Evolutionary conservation across 2,888 invertebrate species (phyloP), one percentile per base, ranked within the genome.

Genomic region (Chaetoderma sp.): DNA sequence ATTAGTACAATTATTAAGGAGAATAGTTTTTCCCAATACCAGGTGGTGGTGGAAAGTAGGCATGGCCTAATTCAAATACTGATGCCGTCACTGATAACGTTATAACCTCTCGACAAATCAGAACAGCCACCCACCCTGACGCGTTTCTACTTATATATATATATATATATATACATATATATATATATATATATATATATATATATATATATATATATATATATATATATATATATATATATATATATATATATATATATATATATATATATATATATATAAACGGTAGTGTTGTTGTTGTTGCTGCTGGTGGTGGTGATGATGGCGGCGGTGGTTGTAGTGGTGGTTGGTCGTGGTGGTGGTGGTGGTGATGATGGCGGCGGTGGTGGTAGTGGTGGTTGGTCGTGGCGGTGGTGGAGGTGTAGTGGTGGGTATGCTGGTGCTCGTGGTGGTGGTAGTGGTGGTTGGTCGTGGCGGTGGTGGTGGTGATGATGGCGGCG

Each of bases 191-290:
- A 45, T 18, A 45, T 45, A 45, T 18, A 45, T 45, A 21, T 18
- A 45, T 45, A 45, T 18, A 21, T 45, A 45, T 18, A 45, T 45
- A 45, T 18, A 45, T 45, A 45, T 45, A 45, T 44, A 44, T 44
- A 42, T 42, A 42, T 42, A 42, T 42, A 42, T 42, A 42, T 42
- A 42, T 42, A 42, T 42, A 42, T 42, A 42, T 42, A 42, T 42
- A 42, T 42, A 42, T 42, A 42, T 42, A 42, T 42, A 42, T 42
- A 42, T 42, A 42, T 42, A 42, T 42, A 42, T 42, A 42, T 42
- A 42, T 42, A 42, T 42, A 42, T 42, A 42, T 42, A 42, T 42
- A 42, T 42, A 42, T 42, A 42, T 42, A 42, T 42, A 42, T 42
- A 42, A 42, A 42, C 42, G 16, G 42, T 42, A 2, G 2, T 44